These are phyloP conservation scores for Cabera pusaria DNA, from an alignment of 2,888 invertebrate species.

Conservation along the genomic window DNA sequence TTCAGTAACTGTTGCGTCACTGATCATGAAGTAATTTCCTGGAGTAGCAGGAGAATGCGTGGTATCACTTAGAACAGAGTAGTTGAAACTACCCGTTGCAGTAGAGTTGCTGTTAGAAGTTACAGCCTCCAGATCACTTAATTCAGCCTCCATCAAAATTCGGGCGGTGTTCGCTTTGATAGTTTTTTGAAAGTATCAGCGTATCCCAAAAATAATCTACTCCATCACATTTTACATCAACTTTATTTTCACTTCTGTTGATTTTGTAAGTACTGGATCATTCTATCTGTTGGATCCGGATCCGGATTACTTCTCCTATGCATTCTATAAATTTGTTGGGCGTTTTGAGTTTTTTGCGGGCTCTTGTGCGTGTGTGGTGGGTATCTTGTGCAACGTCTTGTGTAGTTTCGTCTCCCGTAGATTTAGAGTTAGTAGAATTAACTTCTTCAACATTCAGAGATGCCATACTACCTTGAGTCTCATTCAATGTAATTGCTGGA, in stretches of 20 bases:
- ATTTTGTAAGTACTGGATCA: conserved; percentile 22
- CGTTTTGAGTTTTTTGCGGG: conserved; percentile 24
- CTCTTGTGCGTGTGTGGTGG: no score
- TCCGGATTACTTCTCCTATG: conserved; percentile 23
- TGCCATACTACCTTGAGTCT: conserved; percentile 23
- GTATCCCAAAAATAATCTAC: no score
- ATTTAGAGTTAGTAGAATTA: conserved; percentile 23
- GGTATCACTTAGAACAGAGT: conserved; percentile 24
- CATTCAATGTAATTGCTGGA: conserved; percentile 21
- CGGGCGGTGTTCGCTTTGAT: conserved; percentile 21
- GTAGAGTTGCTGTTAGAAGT: conserved; percentile 20
- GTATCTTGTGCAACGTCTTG: conserved; percentile 22
- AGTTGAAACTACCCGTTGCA: conserved; percentile 23
- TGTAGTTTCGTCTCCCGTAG: conserved; percentile 20
- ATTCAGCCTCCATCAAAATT: conserved; percentile 30
- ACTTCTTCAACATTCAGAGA: conserved; percentile 20
- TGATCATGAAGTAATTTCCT: conserved; percentile 24
- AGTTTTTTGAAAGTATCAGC: conserved; percentile 20
- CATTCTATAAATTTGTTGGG: conserved; percentile 27
- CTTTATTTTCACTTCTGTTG: conserved; percentile 20
- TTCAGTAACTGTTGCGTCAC: conserved; percentile 23
- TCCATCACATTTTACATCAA: conserved; percentile 27
- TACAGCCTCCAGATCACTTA: conserved; percentile 20
- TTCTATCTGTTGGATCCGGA: conserved; percentile 26
- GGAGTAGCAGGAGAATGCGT: conserved; percentile 22